phyloP scores from a whole-genome alignment of 2,888 invertebrate genomes.

The Liposcelis brunnea region DNA sequence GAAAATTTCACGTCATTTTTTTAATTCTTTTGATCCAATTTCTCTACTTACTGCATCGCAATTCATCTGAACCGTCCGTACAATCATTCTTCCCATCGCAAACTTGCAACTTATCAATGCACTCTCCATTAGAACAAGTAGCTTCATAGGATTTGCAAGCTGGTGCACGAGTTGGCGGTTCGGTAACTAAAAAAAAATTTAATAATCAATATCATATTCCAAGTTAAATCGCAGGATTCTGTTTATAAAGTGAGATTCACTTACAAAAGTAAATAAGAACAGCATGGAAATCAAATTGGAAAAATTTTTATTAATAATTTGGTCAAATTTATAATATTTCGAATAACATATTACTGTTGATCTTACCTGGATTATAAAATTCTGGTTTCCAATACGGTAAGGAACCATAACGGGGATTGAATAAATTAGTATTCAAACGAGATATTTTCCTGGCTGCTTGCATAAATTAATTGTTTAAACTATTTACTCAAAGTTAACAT shows the following conservation, averaged over 20 bases:
- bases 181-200: slow-evolving; percentile 19
- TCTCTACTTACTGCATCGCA: slow-evolving; percentile 56
- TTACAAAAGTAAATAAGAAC: slow-evolving; percentile 7
- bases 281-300: slow-evolving; percentile 1
- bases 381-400: slow-evolving; percentile 39
- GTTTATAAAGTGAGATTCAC: slow-evolving; percentile 4
- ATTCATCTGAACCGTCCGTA: slow-evolving; percentile 77
- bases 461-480: slow-evolving; percentile 10
- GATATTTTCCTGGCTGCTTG: slow-evolving; percentile 18
- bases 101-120: slow-evolving; percentile 61
- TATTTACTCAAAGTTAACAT: neutral
- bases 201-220: too few relatives aligned
- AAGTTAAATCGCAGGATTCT: too few relatives aligned
- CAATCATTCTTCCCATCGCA: slow-evolving; percentile 68
- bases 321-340: too few relatives aligned
- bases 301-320: too few relatives aligned
- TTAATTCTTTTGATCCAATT: neutral
- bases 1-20: too few relatives aligned
- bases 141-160: slow-evolving; percentile 52
- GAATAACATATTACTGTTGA: too few relatives aligned
- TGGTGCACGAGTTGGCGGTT: slow-evolving; percentile 31
- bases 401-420: slow-evolving; percentile 28
- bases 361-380: slow-evolving; percentile 38
- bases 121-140: slow-evolving; percentile 80
- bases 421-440: too few relatives aligned